These are phyloP conservation scores for Eulemur mongoz DNA, from an alignment of 2,797 vertebrate genomes.

Conservation along the genomic window DNA sequence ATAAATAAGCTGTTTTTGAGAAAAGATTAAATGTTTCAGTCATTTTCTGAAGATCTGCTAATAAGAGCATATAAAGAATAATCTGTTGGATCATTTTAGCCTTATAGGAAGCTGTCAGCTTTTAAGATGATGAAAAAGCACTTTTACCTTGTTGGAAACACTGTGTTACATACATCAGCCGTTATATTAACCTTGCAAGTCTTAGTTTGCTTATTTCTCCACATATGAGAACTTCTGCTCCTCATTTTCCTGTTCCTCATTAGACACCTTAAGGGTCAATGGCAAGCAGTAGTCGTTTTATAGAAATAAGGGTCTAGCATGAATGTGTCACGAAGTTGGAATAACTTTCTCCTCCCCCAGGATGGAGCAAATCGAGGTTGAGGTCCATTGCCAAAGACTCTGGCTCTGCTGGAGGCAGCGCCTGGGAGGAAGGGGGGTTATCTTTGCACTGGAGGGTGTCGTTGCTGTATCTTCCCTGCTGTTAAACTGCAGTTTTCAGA, in stretches of 20 bases:
- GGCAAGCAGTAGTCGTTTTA: slow-evolving; percentile 53
- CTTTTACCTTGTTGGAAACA: not conserved
- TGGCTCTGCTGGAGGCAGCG: not conserved
- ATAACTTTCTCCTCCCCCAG: slow-evolving; percentile 65
- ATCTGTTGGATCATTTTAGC: not conserved
- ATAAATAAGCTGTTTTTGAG: not conserved
- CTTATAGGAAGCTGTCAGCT: not conserved
- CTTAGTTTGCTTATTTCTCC: not conserved
- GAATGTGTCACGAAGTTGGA: slow-evolving; percentile 34
- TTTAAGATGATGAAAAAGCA: not conserved
- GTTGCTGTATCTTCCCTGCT: slow-evolving; percentile 62
- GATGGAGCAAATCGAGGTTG: slow-evolving; percentile 32
- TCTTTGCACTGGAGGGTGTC: slow-evolving; percentile 65
- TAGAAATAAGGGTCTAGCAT: slow-evolving; percentile 45
- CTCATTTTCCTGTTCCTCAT: slow-evolving; percentile 43
- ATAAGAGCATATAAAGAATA: not conserved
- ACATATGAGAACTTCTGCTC: not conserved
- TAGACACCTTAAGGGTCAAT: slow-evolving; percentile 69
- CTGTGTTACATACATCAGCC: accelerated
- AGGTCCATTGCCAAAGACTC: slow-evolving; percentile 3
- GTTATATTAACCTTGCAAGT: not conserved
- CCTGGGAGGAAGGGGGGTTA: not conserved
- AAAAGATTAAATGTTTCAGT: not conserved
- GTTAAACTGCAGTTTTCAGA: slow-evolving; percentile 17
- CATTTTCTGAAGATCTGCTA: not conserved